Conservation (phyloP, 1,140 invertebrate species). For the Danaus plexippus region DNA sequence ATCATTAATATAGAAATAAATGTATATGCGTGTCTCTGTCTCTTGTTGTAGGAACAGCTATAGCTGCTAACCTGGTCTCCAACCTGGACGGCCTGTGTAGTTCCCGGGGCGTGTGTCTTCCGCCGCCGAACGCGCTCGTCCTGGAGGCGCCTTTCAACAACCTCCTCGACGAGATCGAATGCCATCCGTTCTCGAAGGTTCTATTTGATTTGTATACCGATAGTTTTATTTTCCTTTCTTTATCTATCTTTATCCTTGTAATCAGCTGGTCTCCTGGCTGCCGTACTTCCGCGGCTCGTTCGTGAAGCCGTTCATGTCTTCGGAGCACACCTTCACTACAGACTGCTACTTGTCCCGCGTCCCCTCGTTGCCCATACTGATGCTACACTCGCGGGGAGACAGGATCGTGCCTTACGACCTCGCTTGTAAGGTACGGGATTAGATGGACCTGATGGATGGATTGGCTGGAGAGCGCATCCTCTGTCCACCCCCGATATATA, state of each 20-base stretch:
- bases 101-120: constrained; percentile 17
- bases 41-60: constrained; percentile 32
- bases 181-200: constrained; percentile 50
- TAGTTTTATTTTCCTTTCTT: not conserved
- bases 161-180: constrained; percentile 42
- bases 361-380: constrained; percentile 32
- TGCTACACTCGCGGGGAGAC: constrained; percentile 44
- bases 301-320: constrained; percentile 42
- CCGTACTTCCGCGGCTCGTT: constrained; percentile 49
- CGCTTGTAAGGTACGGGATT: constrained; percentile 36
- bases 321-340: constrained; percentile 44
- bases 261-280: constrained; percentile 51
- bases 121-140: constrained; percentile 34
- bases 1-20: not conserved
- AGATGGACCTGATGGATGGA: no score
- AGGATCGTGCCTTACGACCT: constrained; percentile 46
- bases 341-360: constrained; percentile 38
- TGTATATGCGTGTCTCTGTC: not conserved
- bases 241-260: no score
- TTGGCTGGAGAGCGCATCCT: no score
- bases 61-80: constrained; percentile 38
- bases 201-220: not conserved
- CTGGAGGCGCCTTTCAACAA: constrained; percentile 54
- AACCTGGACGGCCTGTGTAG: constrained; percentile 28
- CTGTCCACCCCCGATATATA: no score